Conservation (phyloP, 1,140 invertebrate genomes). For the Drosophila ananassae region DNA sequence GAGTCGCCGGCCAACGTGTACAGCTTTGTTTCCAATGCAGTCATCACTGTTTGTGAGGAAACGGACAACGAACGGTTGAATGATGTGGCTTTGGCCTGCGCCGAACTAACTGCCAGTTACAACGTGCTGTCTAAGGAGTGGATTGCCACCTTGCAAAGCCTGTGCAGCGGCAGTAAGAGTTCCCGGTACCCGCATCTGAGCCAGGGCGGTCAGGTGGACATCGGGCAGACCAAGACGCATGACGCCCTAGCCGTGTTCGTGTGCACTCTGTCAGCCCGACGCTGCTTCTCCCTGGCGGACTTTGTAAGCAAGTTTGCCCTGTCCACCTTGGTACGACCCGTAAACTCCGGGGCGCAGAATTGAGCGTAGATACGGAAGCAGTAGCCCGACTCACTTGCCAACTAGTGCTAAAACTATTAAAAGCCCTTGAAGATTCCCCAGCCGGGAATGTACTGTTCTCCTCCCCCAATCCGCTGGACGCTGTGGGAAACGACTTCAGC, state of each 20-base stretch:
- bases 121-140: slow-evolving; percentile 95
- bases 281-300: slow-evolving; percentile 97
- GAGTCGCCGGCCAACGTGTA: slow-evolving; percentile 94
- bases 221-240: slow-evolving; percentile 95
- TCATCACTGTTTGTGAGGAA: slow-evolving; percentile 94
- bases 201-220: slow-evolving; percentile 93
- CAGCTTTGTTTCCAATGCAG: slow-evolving; percentile 97
- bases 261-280: slow-evolving; percentile 95
- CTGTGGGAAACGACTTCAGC: slow-evolving; percentile 88
- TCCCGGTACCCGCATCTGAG: slow-evolving; percentile 92
- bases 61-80: slow-evolving; percentile 96
- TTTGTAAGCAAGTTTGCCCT: slow-evolving; percentile 96
- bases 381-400: slow-evolving; percentile 98
- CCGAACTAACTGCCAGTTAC: slow-evolving; percentile 97
- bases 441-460: slow-evolving; percentile 92
- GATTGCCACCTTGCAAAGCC: slow-evolving; percentile 95
- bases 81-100: slow-evolving; percentile 96
- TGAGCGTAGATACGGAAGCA: slow-evolving; percentile 90
- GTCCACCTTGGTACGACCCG: slow-evolving; percentile 91
- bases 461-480: slow-evolving; percentile 89
- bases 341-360: slow-evolving; percentile 85
- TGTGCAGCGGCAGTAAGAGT: slow-evolving; percentile 94
- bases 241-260: slow-evolving; percentile 98
- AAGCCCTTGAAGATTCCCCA: slow-evolving; percentile 95
- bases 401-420: slow-evolving; percentile 94